Percentiles rank a stretch among this genome's conserved stretches.
Conservation (phyloP, 2,797 vertebrate genomes). For the Eutrigla gurnardus region DNA sequence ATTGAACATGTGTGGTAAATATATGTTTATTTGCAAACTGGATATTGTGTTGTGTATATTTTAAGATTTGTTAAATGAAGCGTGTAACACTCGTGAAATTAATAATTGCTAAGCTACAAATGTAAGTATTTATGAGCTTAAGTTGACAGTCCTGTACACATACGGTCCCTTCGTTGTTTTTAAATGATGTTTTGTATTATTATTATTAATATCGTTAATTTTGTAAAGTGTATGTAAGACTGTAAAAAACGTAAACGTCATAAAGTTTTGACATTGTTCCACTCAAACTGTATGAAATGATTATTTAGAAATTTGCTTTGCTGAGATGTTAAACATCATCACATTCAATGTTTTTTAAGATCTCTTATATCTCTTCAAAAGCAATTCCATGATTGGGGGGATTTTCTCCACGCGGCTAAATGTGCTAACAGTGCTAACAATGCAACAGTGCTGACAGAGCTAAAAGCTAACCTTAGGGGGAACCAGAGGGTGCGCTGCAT, state of each 20-base stretch:
- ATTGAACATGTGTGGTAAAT: constrained; percentile 35
- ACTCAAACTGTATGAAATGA: constrained; percentile 68
- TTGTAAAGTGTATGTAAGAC: constrained; percentile 46
- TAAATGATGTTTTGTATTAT: constrained; percentile 36
- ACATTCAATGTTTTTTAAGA: neutral
- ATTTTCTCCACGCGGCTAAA: neutral
- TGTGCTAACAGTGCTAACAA: neutral
- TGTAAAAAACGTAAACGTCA: constrained; percentile 33
- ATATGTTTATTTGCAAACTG: constrained; percentile 62
- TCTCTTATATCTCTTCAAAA: neutral
- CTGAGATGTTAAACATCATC: neutral
- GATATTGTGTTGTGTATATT: constrained; percentile 68
- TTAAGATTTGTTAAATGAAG: constrained; percentile 34
- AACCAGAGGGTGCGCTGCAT: neutral
- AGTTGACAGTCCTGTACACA: constrained; percentile 42
- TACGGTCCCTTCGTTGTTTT: constrained; percentile 45
- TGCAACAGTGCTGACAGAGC: neutral
- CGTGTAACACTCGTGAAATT: constrained; percentile 56
- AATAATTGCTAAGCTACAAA: constrained; percentile 38
- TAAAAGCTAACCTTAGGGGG: neutral
- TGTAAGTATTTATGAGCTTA: constrained; percentile 46
- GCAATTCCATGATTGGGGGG: neutral
- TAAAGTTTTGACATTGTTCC: constrained; percentile 56
- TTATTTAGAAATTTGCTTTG: constrained; percentile 35
- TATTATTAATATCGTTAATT: constrained; percentile 7